These are phyloP conservation scores for Mesorhabditis spiculigera DNA, from an alignment of 2,888 invertebrate species.

Conservation along the genomic window DNA sequence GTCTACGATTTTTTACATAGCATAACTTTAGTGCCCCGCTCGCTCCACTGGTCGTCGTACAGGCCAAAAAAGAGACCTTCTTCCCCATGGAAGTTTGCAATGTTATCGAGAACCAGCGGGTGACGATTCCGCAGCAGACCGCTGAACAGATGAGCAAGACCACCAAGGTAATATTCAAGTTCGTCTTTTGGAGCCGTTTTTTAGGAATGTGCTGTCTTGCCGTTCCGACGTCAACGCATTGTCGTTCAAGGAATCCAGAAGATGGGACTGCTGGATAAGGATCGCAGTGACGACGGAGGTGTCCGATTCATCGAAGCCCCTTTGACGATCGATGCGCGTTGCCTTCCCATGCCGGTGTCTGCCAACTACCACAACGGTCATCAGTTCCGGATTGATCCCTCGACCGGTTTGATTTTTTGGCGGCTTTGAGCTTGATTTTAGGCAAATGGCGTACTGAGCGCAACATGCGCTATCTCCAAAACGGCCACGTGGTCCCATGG, in stretches of 20 bases:
- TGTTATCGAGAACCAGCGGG: slow-evolving; percentile 33
- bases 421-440: too few relatives aligned
- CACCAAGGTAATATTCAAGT: slow-evolving; percentile 19
- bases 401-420: neutral
- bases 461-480: too few relatives aligned
- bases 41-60: slow-evolving; percentile 20
- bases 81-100: slow-evolving; percentile 33
- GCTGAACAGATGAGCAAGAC: slow-evolving; percentile 21
- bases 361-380: neutral
- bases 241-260: slow-evolving; percentile 14
- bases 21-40: slow-evolving; percentile 20
- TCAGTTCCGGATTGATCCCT: neutral
- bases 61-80: slow-evolving; percentile 23
- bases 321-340: neutral
- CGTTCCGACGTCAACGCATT: slow-evolving; percentile 17
- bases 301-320: slow-evolving; percentile 7
- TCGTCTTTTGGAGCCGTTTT: neutral
- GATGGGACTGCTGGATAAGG: neutral
- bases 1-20: neutral
- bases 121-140: slow-evolving; percentile 32
- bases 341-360: neutral
- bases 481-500: too few relatives aligned
- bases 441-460: too few relatives aligned
- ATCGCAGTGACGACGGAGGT: slow-evolving; percentile 6
- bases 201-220: slow-evolving; percentile 24